phyloP scores from a whole-genome alignment of 2,888 invertebrate species.

The Rhogogaster chlorosoma region DNA sequence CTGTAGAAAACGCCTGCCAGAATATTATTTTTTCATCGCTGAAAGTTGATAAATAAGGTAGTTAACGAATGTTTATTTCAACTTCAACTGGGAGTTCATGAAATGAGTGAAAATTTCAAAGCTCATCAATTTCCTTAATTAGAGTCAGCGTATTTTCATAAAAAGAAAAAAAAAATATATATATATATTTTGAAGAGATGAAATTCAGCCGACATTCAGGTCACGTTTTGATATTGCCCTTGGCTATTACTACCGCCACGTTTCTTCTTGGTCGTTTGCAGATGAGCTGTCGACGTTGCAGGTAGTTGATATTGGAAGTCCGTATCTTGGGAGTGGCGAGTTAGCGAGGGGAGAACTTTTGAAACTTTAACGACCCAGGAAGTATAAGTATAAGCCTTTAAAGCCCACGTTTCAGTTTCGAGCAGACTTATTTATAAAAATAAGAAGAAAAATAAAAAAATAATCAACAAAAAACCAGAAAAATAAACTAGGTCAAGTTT shows the following conservation, averaged over 20 bases:
- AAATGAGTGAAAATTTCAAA: neutral
- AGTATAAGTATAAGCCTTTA: conserved; percentile 41
- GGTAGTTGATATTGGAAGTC: conserved; percentile 12
- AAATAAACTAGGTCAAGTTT: conserved; percentile 32
- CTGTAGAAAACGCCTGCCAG: too few species aligned
- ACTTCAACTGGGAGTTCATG: neutral
- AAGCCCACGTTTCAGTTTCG: conserved; percentile 35
- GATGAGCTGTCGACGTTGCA: neutral
- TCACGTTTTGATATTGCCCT: conserved; percentile 13
- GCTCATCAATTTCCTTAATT: conserved; percentile 13
- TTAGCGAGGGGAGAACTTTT: conserved; percentile 21
- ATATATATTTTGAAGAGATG: neutral
- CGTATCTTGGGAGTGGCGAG: conserved; percentile 25
- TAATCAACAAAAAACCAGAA: neutral
- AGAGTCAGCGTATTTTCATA: neutral
- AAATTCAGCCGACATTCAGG: neutral
- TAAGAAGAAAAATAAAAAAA: neutral
- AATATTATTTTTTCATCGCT: too few species aligned
- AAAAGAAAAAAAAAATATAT: too few species aligned
- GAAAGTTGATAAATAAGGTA: neutral
- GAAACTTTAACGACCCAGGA: conserved; percentile 20
- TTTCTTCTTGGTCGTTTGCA: neutral
- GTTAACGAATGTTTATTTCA: neutral
- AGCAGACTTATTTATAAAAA: conserved; percentile 13
- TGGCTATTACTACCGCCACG: neutral